Conservation (phyloP, 2,797 vertebrate genomes). For the Lepus oiostolus region DNA sequence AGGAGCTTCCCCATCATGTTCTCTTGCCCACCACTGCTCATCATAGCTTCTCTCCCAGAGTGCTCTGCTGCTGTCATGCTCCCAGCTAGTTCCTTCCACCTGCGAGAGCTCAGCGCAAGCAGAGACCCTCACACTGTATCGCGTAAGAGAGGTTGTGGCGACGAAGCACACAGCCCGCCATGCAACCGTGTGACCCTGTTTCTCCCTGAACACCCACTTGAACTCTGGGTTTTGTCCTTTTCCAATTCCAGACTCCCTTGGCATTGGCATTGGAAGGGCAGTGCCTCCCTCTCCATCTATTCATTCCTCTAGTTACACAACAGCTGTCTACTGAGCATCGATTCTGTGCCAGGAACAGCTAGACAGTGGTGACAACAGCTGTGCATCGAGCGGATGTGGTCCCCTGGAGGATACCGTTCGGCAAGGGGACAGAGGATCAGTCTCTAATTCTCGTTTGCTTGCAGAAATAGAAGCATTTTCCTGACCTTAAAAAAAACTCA, state of each 20-base stretch:
- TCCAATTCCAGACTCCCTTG: background rate
- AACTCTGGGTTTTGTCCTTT: background rate
- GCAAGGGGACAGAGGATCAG: background rate
- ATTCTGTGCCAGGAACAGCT: background rate
- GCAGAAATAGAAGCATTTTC: background rate
- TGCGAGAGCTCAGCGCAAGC: background rate
- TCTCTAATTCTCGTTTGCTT: background rate
- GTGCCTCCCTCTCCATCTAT: background rate
- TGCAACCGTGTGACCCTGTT: accelerated
- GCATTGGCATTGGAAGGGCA: background rate
- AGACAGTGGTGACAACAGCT: background rate
- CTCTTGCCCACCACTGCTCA: background rate
- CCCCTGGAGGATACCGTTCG: background rate
- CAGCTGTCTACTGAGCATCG: background rate
- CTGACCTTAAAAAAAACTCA: background rate
- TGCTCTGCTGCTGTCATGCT: background rate
- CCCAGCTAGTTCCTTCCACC: background rate
- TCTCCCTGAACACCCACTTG: background rate
- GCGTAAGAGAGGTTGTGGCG: background rate
- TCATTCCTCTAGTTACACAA: background rate
- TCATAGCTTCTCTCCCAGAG: background rate
- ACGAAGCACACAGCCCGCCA: accelerated
- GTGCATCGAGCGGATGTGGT: background rate
- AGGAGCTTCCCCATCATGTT: background rate
- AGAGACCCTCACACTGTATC: background rate